Conservation (phyloP, 2,113 vertebrate species). For the Erythrolamprus reginae region DNA sequence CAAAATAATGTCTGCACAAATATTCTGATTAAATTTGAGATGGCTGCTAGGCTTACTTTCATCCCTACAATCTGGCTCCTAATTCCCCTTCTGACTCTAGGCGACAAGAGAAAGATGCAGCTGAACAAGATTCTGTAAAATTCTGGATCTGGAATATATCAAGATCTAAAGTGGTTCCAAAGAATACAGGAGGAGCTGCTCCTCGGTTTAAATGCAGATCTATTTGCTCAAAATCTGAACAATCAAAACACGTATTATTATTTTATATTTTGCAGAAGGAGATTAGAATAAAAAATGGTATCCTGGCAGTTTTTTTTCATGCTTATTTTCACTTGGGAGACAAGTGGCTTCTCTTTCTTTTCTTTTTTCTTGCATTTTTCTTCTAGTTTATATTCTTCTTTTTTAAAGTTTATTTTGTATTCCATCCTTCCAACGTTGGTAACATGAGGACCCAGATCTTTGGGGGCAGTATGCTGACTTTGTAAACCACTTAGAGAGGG, state of each 20-base stretch:
- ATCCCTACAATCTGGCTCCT: not conserved
- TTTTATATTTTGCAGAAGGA: not conserved
- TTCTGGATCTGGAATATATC: not conserved
- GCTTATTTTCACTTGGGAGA: constrained; percentile 20
- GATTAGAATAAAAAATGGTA: not conserved
- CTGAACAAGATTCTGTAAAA: not conserved
- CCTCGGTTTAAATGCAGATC: not conserved
- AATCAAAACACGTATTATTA: not conserved
- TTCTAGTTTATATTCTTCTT: not conserved
- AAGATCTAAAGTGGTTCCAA: not conserved
- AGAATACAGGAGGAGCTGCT: not conserved
- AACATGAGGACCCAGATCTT: too few species aligned
- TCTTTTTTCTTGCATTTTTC: not conserved
- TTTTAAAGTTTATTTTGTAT: not conserved
- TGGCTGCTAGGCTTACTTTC: constrained; percentile 22
- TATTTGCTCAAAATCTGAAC: not conserved
- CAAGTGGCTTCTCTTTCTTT: not conserved
- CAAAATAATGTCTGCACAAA: not conserved
- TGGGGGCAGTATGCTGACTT: too few species aligned
- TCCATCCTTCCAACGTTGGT: not conserved
- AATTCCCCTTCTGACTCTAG: not conserved
- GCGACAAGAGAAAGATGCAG: not conserved
- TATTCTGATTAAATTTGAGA: not conserved
- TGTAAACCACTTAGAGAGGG: too few species aligned
- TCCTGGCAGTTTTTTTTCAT: not conserved